Evolutionary conservation across 2,113 vertebrate genomes (phyloP).

Genomic region (Pedionomus torquatus): DNA sequence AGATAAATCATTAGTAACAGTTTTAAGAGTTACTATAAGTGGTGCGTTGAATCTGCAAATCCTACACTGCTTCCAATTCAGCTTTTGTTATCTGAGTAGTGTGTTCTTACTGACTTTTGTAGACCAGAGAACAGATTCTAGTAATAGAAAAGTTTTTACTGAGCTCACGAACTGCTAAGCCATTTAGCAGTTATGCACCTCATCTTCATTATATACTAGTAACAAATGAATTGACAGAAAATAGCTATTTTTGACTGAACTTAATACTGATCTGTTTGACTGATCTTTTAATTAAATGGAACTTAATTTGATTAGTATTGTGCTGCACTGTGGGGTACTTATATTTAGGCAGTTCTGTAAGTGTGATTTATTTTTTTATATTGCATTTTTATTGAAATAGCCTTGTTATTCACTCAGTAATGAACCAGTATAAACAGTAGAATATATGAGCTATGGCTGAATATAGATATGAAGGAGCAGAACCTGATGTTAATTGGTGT

Average conservation of each 20-base stretch:
- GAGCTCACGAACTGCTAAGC: background rate
- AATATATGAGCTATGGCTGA: background rate
- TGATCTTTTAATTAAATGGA: conserved; percentile 26
- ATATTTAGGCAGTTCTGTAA: background rate
- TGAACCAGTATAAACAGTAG: background rate
- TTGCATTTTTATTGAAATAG: conserved; percentile 27
- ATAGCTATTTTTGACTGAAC: background rate
- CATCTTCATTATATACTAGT: background rate
- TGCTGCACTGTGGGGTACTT: background rate
- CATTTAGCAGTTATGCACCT: background rate
- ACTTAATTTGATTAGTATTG: background rate
- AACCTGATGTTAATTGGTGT: background rate
- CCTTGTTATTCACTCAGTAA: background rate
- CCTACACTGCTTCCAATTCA: background rate
- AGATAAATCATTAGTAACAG: background rate
- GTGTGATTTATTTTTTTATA: background rate
- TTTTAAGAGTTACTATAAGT: background rate
- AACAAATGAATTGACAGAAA: conserved; percentile 16
- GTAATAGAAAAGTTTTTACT: background rate
- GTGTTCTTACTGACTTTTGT: background rate
- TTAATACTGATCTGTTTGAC: background rate
- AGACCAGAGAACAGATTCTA: background rate
- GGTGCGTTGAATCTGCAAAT: background rate
- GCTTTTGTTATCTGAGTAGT: background rate
- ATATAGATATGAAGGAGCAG: background rate